phyloP scores from a whole-genome alignment of 2,888 invertebrate genomes.

The Cheilosia urbana region DNA sequence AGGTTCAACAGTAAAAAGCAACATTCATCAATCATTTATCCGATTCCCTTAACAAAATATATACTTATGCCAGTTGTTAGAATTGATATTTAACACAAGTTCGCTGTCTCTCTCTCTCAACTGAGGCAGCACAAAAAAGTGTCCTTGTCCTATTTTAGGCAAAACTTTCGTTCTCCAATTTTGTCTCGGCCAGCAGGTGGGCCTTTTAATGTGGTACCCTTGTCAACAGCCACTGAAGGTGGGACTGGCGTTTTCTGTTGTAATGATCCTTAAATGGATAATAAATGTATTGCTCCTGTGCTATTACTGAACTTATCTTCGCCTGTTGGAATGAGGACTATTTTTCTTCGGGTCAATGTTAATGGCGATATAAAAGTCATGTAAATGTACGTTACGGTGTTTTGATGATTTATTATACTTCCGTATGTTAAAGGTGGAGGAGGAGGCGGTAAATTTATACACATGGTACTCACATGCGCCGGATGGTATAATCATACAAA shows the following conservation, averaged over 20 bases:
- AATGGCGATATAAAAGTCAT: conserved; percentile 69
- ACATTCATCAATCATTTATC: conserved; percentile 39
- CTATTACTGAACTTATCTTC: conserved; percentile 36
- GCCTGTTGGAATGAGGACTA: conserved; percentile 31
- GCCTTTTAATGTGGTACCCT: conserved; percentile 5
- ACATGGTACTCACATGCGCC: not conserved
- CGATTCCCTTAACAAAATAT: too few species aligned
- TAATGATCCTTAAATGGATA: conserved; percentile 73
- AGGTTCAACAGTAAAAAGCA: conserved; percentile 5
- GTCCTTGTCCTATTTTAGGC: conserved; percentile 27
- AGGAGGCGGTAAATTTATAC: not conserved
- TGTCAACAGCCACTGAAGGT: conserved; percentile 27
- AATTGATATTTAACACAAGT: conserved; percentile 52
- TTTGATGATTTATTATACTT: conserved; percentile 62
- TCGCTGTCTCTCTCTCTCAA: conserved; percentile 31
- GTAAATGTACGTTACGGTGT: conserved; percentile 54
- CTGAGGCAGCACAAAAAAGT: conserved; percentile 28
- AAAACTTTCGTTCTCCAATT: conserved; percentile 24
- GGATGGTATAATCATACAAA: too few species aligned
- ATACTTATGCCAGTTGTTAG: not conserved
- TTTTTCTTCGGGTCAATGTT: conserved; percentile 8
- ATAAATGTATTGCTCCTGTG: conserved; percentile 50
- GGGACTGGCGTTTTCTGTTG: conserved; percentile 51
- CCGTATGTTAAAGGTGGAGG: conserved; percentile 6
- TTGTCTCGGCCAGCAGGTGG: not conserved